phyloP scores from a whole-genome alignment of 2,113 vertebrate genomes.

The Microcebus tavaratra region DNA sequence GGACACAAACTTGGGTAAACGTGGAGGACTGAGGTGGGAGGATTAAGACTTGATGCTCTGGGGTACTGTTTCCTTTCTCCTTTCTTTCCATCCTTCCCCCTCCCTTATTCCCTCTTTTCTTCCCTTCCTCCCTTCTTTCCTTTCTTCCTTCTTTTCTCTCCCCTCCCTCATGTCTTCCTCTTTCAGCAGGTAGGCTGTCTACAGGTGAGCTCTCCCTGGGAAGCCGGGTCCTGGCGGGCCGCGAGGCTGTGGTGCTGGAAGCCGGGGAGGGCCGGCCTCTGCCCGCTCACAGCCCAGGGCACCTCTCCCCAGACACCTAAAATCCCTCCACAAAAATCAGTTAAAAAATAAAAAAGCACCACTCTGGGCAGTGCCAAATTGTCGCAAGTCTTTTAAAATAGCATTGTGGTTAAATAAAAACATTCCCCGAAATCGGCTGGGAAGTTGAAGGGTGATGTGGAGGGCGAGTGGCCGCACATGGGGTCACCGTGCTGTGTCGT shows the following conservation, averaged over 20 bases:
- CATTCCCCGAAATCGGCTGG: neutral
- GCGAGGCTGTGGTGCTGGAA: neutral
- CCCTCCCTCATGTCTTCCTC: neutral
- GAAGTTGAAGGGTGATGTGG: neutral
- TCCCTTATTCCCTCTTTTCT: neutral
- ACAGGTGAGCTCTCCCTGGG: neutral
- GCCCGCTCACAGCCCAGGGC: accelerated
- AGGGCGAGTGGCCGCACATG: neutral
- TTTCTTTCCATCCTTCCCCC: neutral
- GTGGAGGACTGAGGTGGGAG: neutral
- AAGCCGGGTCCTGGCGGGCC: neutral
- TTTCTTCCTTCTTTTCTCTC: neutral
- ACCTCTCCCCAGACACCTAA: neutral
- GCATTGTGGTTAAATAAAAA: neutral
- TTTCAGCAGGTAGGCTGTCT: neutral
- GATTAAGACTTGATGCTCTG: neutral
- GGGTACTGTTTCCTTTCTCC: neutral
- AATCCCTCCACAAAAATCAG: neutral
- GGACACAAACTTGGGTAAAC: neutral
- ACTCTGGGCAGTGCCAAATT: neutral
- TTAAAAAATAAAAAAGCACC: neutral
- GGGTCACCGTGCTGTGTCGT: neutral
- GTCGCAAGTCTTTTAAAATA: neutral
- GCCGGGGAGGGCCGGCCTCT: neutral
- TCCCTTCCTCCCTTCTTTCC: too few relatives aligned